Evolutionary conservation across 2,888 invertebrate genomes (phyloP).

Genomic region (Chrysotoxum bicinctum): DNA sequence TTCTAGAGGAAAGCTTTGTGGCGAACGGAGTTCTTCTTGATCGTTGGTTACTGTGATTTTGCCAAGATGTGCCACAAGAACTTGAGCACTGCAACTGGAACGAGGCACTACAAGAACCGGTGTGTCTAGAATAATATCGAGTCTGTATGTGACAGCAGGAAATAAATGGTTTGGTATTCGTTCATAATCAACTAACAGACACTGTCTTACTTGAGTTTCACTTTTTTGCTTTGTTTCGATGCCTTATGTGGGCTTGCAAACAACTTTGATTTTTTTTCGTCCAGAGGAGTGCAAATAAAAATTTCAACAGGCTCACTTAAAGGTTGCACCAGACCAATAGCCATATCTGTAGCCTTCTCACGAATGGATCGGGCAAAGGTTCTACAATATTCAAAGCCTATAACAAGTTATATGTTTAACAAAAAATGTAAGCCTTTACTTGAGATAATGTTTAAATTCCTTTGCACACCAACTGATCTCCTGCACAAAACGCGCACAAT

Average conservation of each 20-base stretch:
- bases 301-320: slow-evolving; percentile 79
- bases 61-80: slow-evolving; percentile 95
- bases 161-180: neutral
- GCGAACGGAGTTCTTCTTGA: slow-evolving; percentile 74
- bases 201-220: slow-evolving; percentile 62
- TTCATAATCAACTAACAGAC: neutral
- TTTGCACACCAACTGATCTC: slow-evolving; percentile 94
- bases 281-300: slow-evolving; percentile 41
- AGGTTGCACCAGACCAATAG: slow-evolving; percentile 92
- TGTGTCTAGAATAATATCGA: slow-evolving; percentile 92
- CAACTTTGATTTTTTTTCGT: slow-evolving; percentile 43
- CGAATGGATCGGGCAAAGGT: slow-evolving; percentile 93
- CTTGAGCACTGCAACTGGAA: slow-evolving; percentile 89
- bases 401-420: neutral
- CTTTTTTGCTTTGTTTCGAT: slow-evolving; percentile 64
- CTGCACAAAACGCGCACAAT: slow-evolving; percentile 92
- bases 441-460: slow-evolving; percentile 92
- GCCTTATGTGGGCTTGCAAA: slow-evolving; percentile 65
- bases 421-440: slow-evolving; percentile 76
- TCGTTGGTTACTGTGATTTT: slow-evolving; percentile 87
- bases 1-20: slow-evolving; percentile 5
- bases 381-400: slow-evolving; percentile 79
- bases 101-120: slow-evolving; percentile 95
- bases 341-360: slow-evolving; percentile 96
- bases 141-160: slow-evolving; percentile 77